Evolutionary conservation across 53 echinoderm and acorn worm genomes (phyloP).

Genomic region (Pentamera pediparva): DNA sequence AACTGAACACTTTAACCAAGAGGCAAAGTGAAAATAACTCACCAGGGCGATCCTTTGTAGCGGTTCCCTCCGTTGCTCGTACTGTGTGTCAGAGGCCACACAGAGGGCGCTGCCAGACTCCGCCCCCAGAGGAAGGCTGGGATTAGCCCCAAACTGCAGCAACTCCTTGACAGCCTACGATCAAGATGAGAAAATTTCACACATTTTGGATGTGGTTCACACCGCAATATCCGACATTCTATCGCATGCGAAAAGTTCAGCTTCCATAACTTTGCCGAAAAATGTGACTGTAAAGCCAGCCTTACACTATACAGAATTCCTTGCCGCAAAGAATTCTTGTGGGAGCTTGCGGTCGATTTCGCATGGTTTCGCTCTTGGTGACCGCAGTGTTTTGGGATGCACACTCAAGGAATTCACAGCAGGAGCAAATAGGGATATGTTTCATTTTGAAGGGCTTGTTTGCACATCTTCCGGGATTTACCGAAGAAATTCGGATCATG

Average conservation of each 20-base stretch:
- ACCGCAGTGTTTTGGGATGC: no score
- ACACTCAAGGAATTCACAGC: no score
- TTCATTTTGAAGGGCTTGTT: no score
- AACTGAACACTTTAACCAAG: no score
- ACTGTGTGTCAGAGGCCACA: constrained; percentile 86
- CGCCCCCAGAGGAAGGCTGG: constrained; percentile 82
- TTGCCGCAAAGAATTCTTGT: no score
- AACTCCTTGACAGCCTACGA: constrained; percentile 64
- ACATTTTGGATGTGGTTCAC: background rate
- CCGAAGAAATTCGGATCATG: no score
- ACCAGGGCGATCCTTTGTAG: constrained; percentile 85
- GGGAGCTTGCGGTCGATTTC: no score
- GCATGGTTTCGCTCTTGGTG: no score
- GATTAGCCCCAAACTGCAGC: constrained; percentile 56
- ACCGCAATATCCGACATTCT: background rate
- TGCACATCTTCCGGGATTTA: no score
- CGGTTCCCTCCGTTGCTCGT: constrained; percentile 75
- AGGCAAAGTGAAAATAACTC: constrained; percentile 25
- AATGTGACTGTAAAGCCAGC: background rate
- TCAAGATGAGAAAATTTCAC: background rate
- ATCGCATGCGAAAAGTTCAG: background rate
- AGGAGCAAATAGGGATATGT: no score
- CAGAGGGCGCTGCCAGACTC: constrained; percentile 89
- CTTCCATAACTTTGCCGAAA: no score
- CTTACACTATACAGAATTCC: no score